Conservation (phyloP, 1,140 invertebrate genomes). For the Papilio aristodemus region DNA sequence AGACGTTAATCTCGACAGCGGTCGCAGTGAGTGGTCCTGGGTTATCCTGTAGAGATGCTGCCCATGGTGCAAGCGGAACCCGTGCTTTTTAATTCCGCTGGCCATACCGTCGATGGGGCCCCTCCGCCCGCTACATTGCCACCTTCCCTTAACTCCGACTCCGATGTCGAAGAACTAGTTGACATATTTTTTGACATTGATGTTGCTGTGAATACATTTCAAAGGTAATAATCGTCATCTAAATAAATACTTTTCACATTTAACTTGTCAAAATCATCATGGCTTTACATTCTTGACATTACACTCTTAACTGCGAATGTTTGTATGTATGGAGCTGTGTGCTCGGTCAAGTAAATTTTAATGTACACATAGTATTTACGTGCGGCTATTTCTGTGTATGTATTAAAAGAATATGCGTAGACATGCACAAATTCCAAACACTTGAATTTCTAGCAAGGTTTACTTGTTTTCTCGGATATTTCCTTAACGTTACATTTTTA, state of each 20-base stretch:
- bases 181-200: slow-evolving; percentile 76
- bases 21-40: slow-evolving; percentile 55
- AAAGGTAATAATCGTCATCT: slow-evolving; percentile 58
- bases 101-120: slow-evolving; percentile 59
- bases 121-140: slow-evolving; percentile 62
- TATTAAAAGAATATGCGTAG: background rate
- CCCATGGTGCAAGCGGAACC: slow-evolving; percentile 73
- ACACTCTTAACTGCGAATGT: slow-evolving; percentile 3
- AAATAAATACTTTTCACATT: background rate
- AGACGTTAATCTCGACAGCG: slow-evolving; percentile 55
- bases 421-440: background rate
- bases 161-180: slow-evolving; percentile 69
- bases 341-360: background rate
- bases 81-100: slow-evolving; percentile 66
- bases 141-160: slow-evolving; percentile 67
- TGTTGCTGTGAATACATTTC: slow-evolving; percentile 65
- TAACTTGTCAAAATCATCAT: background rate
- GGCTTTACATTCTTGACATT: slow-evolving; percentile 30
- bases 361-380: background rate
- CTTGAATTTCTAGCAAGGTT: background rate
- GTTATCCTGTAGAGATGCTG: slow-evolving; percentile 68
- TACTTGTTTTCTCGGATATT: background rate
- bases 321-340: background rate
- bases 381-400: background rate
- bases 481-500: background rate